Percentiles rank a stretch among this genome's conserved stretches.
Conservation (phyloP, 1,140 invertebrate genomes). For the Psix sp. region DNA sequence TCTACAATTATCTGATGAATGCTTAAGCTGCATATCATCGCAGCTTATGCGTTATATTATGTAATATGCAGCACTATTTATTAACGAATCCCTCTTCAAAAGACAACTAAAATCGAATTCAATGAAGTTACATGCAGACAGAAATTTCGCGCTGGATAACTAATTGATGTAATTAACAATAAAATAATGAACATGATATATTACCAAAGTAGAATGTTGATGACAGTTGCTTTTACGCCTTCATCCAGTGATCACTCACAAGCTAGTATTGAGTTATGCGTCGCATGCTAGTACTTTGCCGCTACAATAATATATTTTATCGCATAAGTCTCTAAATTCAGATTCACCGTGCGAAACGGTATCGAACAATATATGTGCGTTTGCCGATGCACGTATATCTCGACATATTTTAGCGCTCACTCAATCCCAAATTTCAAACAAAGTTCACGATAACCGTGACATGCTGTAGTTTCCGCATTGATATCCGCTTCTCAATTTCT, state of each 20-base stretch:
- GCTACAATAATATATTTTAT: constrained; percentile 54
- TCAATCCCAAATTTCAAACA: constrained; percentile 59
- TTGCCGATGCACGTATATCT: constrained; percentile 50
- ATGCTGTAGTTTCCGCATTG: constrained; percentile 60
- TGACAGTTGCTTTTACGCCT: constrained; percentile 42
- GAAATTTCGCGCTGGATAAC: constrained; percentile 16
- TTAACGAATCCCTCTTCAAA: background rate
- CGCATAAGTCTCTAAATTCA: constrained; percentile 58
- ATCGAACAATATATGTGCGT: constrained; percentile 56
- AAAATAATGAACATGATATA: constrained; percentile 35
- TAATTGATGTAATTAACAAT: constrained; percentile 51
- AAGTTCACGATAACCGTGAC: constrained; percentile 66
- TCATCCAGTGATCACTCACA: constrained; percentile 25
- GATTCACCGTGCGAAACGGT: constrained; percentile 45
- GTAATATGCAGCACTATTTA: background rate
- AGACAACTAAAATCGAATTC: constrained; percentile 1
- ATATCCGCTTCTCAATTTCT: constrained; percentile 73
- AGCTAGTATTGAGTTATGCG: constrained; percentile 30
- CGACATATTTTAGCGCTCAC: constrained; percentile 58
- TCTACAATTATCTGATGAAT: too few species aligned
- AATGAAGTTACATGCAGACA: background rate
- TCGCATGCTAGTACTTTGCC: constrained; percentile 13
- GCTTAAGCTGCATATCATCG: too few species aligned
- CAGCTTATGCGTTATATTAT: too few species aligned
- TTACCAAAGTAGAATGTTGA: constrained; percentile 41